Percentiles rank a stretch among this genome's conserved stretches.
phyloP scores from a whole-genome alignment of 2,888 invertebrate genomes.

The Idaea straminata region DNA sequence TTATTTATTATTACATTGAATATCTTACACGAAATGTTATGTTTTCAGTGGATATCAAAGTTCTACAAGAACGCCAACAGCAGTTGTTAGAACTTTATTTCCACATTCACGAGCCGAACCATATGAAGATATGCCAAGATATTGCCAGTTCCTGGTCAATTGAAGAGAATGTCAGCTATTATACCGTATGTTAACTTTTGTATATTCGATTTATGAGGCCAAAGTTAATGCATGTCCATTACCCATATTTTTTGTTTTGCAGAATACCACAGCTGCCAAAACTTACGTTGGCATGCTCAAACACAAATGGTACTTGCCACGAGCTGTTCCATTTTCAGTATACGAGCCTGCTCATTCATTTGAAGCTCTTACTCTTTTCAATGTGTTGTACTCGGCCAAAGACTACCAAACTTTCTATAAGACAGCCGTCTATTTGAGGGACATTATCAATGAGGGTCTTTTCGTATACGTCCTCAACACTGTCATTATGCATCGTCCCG shows the following conservation, averaged over 20 bases:
- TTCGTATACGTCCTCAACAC: conserved; percentile 83
- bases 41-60: conserved; percentile 73
- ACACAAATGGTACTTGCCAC: conserved; percentile 75
- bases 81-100: conserved; percentile 66
- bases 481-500: conserved; percentile 82
- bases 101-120: conserved; percentile 81
- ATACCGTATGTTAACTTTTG: conserved; percentile 51
- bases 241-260: conserved; percentile 29
- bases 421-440: conserved; percentile 84
- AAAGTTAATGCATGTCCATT: neutral
- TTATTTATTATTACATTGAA: neutral
- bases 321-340: conserved; percentile 80
- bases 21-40: conserved; percentile 3
- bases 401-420: conserved; percentile 85
- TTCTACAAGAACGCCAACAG: conserved; percentile 60
- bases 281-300: conserved; percentile 78
- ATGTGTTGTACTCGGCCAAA: conserved; percentile 84
- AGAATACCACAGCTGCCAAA: conserved; percentile 78
- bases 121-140: conserved; percentile 69
- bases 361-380: conserved; percentile 83
- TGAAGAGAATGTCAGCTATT: conserved; percentile 72
- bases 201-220: neutral
- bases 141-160: conserved; percentile 75
- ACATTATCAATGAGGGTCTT: conserved; percentile 84
- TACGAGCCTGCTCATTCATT: conserved; percentile 78